Base-by-base conservation (phyloP, 2,888 invertebrate genomes). In the Chouioia cunea region DNA sequence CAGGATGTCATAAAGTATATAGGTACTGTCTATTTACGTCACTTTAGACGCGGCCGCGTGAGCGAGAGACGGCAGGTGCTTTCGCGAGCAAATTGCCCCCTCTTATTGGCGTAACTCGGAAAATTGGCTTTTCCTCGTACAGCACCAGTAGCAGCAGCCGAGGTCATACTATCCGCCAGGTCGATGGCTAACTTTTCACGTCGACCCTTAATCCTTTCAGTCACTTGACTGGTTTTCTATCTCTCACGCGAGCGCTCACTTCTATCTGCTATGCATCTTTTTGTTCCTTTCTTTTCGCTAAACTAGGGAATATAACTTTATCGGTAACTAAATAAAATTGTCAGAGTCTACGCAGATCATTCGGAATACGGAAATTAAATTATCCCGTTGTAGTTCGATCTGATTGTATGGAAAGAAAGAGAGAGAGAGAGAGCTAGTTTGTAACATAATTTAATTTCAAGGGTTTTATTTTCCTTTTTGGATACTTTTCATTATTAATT, bases 11-110 rank as follows among this genome's bases (percentile, higher is more conserved):
- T 36, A 36, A 36, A 56, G 50, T 46, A 27, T 59, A 53, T 36
- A 16, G 10, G 15, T 20, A 56, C 52, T 54, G 57, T 58, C 69
- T 27, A 43, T 60, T 53, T 57, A 44, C 56, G 53, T 47, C 68
- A 43, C 52, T 67, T 63, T 62, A 65, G 46, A 52, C 18, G 8
- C 23, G 20, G 47, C 54, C 50, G 10, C 36, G 36, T 12, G 46
- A 20, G 43, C 20, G 20, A 50, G 18, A 6, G 16, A 46, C 56
- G 50, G 46, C 50, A 48, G 52, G 60, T 70, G 60, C 74, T 65
- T 23, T 58, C 52, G 65, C 58, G 57, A 74, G 64, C 54, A 69
- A 76, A 74, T 76, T 73, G 70, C 73, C 48, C 36, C 12, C 65
- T 63, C 63, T 70, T 73, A 56, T 74, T 73, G 64, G 36, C 53